Conservation (phyloP, 1,140 invertebrate species). For the Euwallacea similis region DNA sequence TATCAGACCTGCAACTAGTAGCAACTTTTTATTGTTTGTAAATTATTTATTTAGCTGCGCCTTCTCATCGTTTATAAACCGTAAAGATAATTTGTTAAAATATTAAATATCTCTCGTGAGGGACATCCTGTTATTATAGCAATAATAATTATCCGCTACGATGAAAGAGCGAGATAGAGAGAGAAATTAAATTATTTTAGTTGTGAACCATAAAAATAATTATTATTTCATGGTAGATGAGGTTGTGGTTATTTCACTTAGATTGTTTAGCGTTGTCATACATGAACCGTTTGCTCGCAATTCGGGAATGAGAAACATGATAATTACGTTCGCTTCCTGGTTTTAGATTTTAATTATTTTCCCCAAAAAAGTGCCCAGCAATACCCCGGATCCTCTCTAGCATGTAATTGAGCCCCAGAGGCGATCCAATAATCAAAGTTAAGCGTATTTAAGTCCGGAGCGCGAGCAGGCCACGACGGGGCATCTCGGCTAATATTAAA, state of each 20-base stretch:
- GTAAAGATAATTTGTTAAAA: constrained; percentile 6
- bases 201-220: constrained; percentile 14
- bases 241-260: not conserved
- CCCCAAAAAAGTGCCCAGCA: no score
- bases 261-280: not conserved
- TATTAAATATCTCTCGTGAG: not conserved
- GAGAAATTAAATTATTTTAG: constrained; percentile 11
- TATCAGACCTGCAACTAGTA: no score
- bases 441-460: constrained; percentile 47
- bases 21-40: no score
- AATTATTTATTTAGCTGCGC: not conserved
- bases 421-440: constrained; percentile 13
- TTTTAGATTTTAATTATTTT: no score
- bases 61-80: not conserved
- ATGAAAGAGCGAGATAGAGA: not conserved
- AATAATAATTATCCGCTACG: not conserved
- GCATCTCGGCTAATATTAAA: constrained; percentile 47
- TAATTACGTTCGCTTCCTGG: no score
- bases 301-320: no score
- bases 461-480: constrained; percentile 46
- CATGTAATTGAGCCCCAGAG: not conserved
- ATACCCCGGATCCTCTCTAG: no score
- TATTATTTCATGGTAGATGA: constrained; percentile 12
- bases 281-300: not conserved
- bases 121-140: constrained; percentile 13